phyloP scores from a whole-genome alignment of 2,797 vertebrate genomes.

The Rhadinocentrus ornatus region DNA sequence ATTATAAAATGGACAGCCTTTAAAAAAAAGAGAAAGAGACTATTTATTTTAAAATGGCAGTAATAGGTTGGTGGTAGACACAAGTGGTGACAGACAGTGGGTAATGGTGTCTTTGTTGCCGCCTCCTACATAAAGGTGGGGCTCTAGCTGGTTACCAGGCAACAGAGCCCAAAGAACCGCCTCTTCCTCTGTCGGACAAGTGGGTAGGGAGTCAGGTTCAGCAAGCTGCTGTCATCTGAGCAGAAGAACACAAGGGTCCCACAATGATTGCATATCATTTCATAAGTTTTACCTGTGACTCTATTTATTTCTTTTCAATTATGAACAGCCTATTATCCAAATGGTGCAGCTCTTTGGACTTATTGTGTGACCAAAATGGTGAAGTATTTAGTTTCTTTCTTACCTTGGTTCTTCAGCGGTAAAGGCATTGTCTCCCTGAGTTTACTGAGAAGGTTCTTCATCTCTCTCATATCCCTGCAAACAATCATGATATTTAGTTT shows the following conservation, averaged over 20 bases:
- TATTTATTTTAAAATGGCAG: constrained; percentile 85
- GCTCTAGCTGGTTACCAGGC: constrained; percentile 94
- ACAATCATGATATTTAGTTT: constrained; percentile 24
- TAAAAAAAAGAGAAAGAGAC: constrained; percentile 72
- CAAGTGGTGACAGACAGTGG: constrained; percentile 80
- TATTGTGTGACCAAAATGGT: not conserved
- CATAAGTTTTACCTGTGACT: too few species aligned
- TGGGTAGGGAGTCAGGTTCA: constrained; percentile 96
- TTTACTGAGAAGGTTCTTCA: constrained; percentile 99
- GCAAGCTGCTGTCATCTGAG: constrained; percentile 98
- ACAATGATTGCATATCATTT: constrained; percentile 19
- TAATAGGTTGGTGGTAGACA: constrained; percentile 83
- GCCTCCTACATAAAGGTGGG: constrained; percentile 80
- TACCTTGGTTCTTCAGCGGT: constrained; percentile 99
- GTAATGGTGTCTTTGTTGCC: constrained; percentile 80
- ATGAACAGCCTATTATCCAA: not conserved
- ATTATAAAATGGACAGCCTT: constrained; percentile 82
- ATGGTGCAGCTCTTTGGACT: not conserved
- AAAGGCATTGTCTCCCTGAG: constrained; percentile 99
- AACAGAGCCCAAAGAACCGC: constrained; percentile 98
- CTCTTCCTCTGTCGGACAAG: constrained; percentile 96
- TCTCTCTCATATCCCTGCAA: constrained; percentile 96
- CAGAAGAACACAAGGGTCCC: constrained; percentile 54
- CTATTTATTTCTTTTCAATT: not conserved
- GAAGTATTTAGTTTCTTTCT: constrained; percentile 7